Base-by-base conservation (phyloP, 2,113 vertebrate species). In the Chionodraco myersi region DNA sequence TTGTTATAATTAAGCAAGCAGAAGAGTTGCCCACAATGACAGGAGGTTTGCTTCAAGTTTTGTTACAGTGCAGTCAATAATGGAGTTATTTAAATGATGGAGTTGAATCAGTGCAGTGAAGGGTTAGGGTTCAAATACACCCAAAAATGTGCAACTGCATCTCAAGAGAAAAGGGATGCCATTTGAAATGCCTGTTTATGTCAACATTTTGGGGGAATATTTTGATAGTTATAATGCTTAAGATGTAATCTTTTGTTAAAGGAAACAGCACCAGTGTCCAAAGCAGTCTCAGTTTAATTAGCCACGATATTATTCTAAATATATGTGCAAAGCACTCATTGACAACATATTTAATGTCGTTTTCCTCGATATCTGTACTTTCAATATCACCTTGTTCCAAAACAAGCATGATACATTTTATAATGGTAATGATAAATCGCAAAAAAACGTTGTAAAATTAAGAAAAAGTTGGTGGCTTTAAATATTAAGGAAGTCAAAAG, bases 1-100 rank as follows among this genome's bases (percentile, higher is more conserved):
- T 65, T 4, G 14, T 62, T 59, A 67, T 36, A 77, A 63, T 80
- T 64, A 52, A 57, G 23, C 30, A 53, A 79, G 73, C 45, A 41
- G 16, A 75, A 48, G 13, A 41, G 54, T 41, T 41, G 18, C 13
- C 21, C 14, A 26, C 36, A 58, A 48, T 52, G 26, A 65, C 36
- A 53, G 49, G 14, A 65, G 49, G 65, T 51, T 8, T 61, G 56
- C 10, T 48, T 6, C 47, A 23, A 16, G 14, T 26, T 61, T 34
- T 65, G 26, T n/a, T 11, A 51, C 12, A 56, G 5, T 0, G 10
- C 45, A 45, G 62, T 10, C 9, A 64, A 67, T 67, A 59, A 36
- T 23, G 5, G 12, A 62, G 36, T 4, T 4, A 54, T 64, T 23
- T 23, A 10, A 70, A 74, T 73, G 26, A 77, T 45, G 48, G 49